Evolutionary conservation across 1,140 invertebrate species (phyloP).

Genomic region (Meloidogyne exigua): DNA sequence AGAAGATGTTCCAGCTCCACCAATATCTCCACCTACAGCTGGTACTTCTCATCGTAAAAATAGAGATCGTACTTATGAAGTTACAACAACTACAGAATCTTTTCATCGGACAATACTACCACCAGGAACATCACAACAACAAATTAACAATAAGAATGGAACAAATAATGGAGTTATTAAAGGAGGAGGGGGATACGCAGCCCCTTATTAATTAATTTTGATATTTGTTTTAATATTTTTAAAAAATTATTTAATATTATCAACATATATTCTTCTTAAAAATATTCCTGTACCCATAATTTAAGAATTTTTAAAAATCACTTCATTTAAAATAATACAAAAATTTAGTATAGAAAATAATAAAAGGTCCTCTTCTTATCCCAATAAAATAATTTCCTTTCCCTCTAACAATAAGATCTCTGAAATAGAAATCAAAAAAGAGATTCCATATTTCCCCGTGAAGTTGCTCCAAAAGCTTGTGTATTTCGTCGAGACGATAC

Average conservation of each 20-base stretch:
- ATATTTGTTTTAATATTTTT: no score
- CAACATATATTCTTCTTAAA: not conserved
- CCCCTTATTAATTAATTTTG: not conserved
- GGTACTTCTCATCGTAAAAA: constrained; percentile 50
- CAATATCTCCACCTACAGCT: constrained; percentile 15
- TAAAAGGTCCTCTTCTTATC: no score
- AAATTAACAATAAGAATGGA: not conserved
- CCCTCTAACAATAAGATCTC: not conserved
- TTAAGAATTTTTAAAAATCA: no score
- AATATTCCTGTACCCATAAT: not conserved
- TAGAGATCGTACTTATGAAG: constrained; percentile 62
- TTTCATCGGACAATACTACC: constrained; percentile 61
- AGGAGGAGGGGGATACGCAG: constrained; percentile 9
- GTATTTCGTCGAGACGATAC: constrained; percentile 43
- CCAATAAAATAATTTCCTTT: no score
- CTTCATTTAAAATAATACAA: no score
- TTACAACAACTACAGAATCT: constrained; percentile 63
- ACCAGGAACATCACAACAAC: constrained; percentile 34
- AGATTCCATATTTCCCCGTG: constrained; percentile 45
- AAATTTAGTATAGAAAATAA: no score
- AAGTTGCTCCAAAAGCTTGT: constrained; percentile 35
- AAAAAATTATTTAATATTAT: not conserved
- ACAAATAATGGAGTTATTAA: not conserved
- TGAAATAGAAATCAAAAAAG: constrained; percentile 30
- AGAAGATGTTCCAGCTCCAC: constrained; percentile 54